Evolutionary conservation across 2,888 invertebrate species (phyloP), one percentile per base, ranked within the genome.

Genomic region (Sinopyrophorus schimmeli): DNA sequence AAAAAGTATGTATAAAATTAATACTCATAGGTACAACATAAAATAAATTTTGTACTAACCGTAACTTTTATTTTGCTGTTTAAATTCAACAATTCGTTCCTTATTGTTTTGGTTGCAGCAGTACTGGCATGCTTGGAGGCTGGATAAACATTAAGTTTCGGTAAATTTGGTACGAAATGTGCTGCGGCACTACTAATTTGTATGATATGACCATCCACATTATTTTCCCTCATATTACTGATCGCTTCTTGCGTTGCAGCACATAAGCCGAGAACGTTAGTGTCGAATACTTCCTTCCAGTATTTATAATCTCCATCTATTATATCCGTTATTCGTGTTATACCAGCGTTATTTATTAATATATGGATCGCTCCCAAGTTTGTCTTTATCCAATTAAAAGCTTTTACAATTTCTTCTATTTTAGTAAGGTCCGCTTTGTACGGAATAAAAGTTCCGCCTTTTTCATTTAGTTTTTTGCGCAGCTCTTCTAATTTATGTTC

Each of bases 111-210:
- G 0, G 75, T 70, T 34, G 80, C 61, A 0, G 75, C 76, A 2
- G 72, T 74, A 9, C 80, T 69, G 1, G 77, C 79, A 58, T 71
- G 75, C 63, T 80, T 80, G 14, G 77, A 77, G 1, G 76, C 76
- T n/a, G 71, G 58, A 61, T 80, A 80, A 52, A 79, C 37, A 43
- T 65, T 70, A 1, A 66, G 62, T 2, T 61, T 1, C 0, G 55
- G 54, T 17, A 69, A 30, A 12, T 14, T 20, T 23, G 20, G 2
- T 11, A 37, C 18, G 1, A 6, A 20, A 26, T 42, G 41, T 3
- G 42, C 42, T 1, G 37, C 24, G 10, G 42, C 16, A 35, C 41
- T 41, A 10, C 42, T 48, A 7, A 48, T 48, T 11, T 48, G 48
- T 9, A 48, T 32, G 6, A 48, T 48, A 5, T 48, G 48, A 5